Evolutionary conservation across 2,113 vertebrate species (phyloP), one percentile per base, ranked within the genome.

Genomic region (Trichechus manatus): DNA sequence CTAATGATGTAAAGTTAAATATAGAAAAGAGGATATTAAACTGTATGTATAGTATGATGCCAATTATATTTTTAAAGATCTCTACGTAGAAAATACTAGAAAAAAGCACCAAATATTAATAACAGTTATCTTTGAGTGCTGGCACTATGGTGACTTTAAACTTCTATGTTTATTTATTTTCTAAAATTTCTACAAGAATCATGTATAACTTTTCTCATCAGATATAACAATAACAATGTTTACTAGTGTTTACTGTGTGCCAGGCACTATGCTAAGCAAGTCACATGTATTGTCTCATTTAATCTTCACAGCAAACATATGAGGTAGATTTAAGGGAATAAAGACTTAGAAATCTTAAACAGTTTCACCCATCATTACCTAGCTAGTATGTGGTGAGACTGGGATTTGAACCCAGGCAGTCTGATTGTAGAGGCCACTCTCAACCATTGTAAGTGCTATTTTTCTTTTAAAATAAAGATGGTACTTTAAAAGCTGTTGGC

Each of bases 381-480:
- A 50, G 15, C 44, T 47, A 29, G 53, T 29, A 25, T 22, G 47
- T 27, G 11, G 39, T 5, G 20, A 92, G 53, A 8, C 29, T 33
- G 31, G 47, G 63, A 33, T 84, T 44, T 59, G 83, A 56, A 29
- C 22, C 44, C 31, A 77, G 83, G 44, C 6, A 20, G 23, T 61
- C 59, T 81, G 44, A 77, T 4, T 8, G 25, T n/a, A 94, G 31
- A 79, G 33, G 44, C 17, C 23, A 53, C 5, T 20, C 17, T 61
- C 31, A 44, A 66, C 31, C 31, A 50, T 10, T 19, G 22, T 53
- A 82, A 77, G 20, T 36, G 6, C 6, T 50, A 23, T 74, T 87
- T 84, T 78, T 95, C 36, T 75, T 92, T 85, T 33, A 75, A 91
- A 93, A 78, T 74, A 87, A 84, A 79, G 44, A 59, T 44, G 10